These are phyloP conservation scores for Serripes groenlandicus DNA, from an alignment of 2,888 invertebrate genomes.

Conservation along the genomic window DNA sequence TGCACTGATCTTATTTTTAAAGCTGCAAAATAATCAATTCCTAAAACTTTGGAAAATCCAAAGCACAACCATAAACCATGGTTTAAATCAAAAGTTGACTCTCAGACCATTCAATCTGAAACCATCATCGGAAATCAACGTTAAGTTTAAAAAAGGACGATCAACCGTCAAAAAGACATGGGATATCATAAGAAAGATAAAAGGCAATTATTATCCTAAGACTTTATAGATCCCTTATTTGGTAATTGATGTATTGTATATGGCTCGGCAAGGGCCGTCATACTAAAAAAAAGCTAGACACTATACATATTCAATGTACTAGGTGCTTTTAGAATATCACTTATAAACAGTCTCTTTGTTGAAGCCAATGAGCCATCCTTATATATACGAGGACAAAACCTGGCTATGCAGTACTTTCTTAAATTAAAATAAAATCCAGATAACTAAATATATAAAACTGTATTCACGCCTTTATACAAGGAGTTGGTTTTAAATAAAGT, in stretches of 20 bases:
- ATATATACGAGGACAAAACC: conserved; percentile 10
- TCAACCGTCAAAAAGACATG: not conserved
- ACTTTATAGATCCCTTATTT: conserved; percentile 41
- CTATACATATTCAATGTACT: conserved; percentile 59
- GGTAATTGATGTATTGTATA: conserved; percentile 57
- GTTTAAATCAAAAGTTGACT: not conserved
- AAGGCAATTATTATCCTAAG: conserved; percentile 19
- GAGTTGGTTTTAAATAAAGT: not conserved
- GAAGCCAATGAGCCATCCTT: conserved; percentile 41
- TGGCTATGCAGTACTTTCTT: conserved; percentile 25
- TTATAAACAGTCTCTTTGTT: conserved; percentile 39
- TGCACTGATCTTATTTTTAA: too few relatives aligned
- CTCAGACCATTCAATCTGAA: not conserved
- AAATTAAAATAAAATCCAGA: conserved; percentile 18
- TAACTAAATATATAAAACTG: conserved; percentile 8
- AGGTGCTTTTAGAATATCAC: conserved; percentile 41
- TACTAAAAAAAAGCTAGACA: conserved; percentile 48
- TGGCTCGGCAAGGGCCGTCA: conserved; percentile 51
- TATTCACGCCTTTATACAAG: conserved; percentile 16
- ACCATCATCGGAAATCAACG: not conserved
- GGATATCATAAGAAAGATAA: not conserved
- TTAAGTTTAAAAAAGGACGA: not conserved
- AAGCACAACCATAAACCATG: too few relatives aligned
- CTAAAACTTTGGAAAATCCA: too few relatives aligned
- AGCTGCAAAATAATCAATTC: too few relatives aligned